Evolutionary conservation across 2,888 invertebrate genomes (phyloP).

Genomic region (Anaspis maculata): DNA sequence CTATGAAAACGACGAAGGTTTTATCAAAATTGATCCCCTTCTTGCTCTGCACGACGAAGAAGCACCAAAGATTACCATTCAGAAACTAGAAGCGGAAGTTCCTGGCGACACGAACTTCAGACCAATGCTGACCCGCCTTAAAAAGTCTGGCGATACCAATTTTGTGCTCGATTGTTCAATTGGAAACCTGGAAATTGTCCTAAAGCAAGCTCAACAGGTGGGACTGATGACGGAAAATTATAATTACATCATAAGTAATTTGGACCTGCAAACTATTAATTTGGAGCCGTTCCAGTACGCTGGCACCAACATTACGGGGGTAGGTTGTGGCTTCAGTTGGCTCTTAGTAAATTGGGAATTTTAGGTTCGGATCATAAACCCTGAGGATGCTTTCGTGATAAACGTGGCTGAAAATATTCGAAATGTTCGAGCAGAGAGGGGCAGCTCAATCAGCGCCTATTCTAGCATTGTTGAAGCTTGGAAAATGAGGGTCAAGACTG

Average conservation of each 20-base stretch:
- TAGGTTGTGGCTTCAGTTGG: constrained; percentile 8
- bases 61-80: constrained; percentile 44
- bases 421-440: constrained; percentile 3
- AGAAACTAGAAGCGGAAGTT: constrained; percentile 54
- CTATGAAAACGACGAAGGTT: constrained; percentile 65
- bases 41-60: constrained; percentile 57
- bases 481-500: constrained; percentile 59
- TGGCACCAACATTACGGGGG: constrained; percentile 75
- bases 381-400: constrained; percentile 32
- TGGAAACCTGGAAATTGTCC: constrained; percentile 49
- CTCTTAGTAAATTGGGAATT: constrained; percentile 1
- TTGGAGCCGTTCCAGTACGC: constrained; percentile 69
- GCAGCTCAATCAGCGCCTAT: constrained; percentile 5
- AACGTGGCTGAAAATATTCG: constrained; percentile 10
- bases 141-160: constrained; percentile 57
- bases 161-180: constrained; percentile 68
- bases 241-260: constrained; percentile 68
- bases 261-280: constrained; percentile 77
- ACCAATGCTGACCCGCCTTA: constrained; percentile 54
- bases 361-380: constrained; percentile 51
- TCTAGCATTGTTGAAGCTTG: constrained; percentile 7
- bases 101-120: constrained; percentile 53
- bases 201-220: constrained; percentile 73
- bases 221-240: constrained; percentile 75
- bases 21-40: constrained; percentile 63